Evolutionary conservation across 2,797 vertebrate genomes (phyloP).

Genomic region (Melanotaenia parkinsoni): DNA sequence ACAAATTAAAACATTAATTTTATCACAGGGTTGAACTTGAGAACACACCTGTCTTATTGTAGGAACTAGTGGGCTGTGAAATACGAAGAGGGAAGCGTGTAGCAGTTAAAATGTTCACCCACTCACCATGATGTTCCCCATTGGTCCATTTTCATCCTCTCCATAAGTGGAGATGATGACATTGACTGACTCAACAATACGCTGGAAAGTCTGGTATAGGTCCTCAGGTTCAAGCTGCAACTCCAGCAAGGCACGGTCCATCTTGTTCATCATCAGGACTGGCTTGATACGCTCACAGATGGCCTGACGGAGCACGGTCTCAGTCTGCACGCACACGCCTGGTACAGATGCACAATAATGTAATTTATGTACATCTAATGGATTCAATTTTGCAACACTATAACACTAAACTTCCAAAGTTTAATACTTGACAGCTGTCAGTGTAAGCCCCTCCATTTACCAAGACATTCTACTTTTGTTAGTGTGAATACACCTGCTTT

Average conservation of each 20-base stretch:
- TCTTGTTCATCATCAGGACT: slow-evolving; percentile 99
- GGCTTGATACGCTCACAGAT: slow-evolving; percentile 95
- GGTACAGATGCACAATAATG: neutral
- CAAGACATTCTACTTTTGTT: too few relatives aligned
- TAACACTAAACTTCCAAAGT: too few relatives aligned
- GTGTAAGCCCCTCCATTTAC: neutral
- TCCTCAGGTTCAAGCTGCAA: slow-evolving; percentile 92
- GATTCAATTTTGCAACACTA: neutral
- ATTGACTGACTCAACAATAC: slow-evolving; percentile 94
- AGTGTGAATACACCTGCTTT: too few relatives aligned
- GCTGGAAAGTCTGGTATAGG: slow-evolving; percentile 95
- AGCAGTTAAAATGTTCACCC: neutral
- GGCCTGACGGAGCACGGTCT: slow-evolving; percentile 95
- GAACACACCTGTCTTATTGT: neutral
- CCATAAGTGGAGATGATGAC: slow-evolving; percentile 96
- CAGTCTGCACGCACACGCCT: slow-evolving; percentile 96
- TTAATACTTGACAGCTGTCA: neutral
- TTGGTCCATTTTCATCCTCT: slow-evolving; percentile 91
- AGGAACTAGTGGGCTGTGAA: too few relatives aligned
- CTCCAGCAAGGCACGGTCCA: slow-evolving; percentile 95
- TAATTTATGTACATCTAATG: neutral
- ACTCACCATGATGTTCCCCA: slow-evolving; percentile 93
- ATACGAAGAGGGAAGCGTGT: too few relatives aligned
- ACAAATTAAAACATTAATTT: too few relatives aligned
- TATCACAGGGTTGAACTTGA: neutral